These are phyloP conservation scores for Agrochola lychnidis DNA, from an alignment of 2,888 invertebrate genomes.

Conservation along the genomic window DNA sequence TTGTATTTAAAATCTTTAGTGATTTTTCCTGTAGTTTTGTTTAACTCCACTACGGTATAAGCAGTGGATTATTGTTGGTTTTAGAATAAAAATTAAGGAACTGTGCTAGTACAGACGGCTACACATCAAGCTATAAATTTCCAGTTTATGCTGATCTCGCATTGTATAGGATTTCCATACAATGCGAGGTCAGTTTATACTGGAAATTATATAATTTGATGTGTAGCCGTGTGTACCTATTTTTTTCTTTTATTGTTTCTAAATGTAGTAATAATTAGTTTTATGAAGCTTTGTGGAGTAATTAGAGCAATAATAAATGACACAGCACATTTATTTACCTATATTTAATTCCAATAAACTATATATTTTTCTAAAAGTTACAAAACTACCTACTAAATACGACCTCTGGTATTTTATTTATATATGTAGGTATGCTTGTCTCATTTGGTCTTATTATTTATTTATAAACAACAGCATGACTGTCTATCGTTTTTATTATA, in stretches of 20 bases:
- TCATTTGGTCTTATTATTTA: constrained; percentile 5
- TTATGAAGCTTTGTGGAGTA: neutral
- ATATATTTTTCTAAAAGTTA: neutral
- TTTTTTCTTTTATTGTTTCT: neutral
- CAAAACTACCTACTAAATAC: neutral
- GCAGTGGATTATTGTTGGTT: neutral
- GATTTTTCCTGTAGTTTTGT: neutral
- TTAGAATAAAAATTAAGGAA: neutral
- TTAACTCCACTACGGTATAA: no score
- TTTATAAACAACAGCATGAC: neutral
- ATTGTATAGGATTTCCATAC: no score
- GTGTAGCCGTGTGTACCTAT: no score
- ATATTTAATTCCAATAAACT: neutral
- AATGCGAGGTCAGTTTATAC: no score
- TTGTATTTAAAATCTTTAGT: neutral
- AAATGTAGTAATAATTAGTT: neutral
- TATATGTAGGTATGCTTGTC: neutral
- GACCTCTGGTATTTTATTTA: neutral
- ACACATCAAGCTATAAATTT: no score
- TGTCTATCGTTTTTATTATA: neutral
- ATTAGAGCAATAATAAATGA: neutral
- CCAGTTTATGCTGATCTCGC: no score
- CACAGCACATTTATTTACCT: neutral
- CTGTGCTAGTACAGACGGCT: no score
- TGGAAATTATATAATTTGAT: no score